Evolutionary conservation across 2,113 vertebrate genomes (phyloP).

Genomic region (Puma concolor): DNA sequence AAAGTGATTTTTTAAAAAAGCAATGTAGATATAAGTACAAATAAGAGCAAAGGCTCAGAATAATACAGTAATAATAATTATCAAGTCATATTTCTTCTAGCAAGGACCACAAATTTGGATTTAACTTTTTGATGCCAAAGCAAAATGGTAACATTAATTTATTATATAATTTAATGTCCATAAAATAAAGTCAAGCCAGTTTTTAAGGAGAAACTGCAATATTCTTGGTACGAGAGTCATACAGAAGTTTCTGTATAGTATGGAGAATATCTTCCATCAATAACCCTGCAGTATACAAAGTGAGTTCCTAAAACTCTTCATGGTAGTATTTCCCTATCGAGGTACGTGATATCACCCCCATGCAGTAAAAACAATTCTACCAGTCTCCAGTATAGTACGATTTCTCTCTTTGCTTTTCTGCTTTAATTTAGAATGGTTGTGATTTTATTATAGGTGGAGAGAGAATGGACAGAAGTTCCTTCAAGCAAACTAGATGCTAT

Average conservation of each 20-base stretch:
- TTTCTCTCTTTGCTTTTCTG: not conserved
- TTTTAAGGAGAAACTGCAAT: not conserved
- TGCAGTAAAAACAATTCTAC: not conserved
- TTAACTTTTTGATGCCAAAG: not conserved
- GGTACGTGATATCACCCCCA: not conserved
- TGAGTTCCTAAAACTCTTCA: not conserved
- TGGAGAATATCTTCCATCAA: not conserved
- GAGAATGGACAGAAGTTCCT: not conserved
- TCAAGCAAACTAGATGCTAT: not conserved
- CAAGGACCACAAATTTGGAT: not conserved
- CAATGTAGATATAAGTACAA: not conserved
- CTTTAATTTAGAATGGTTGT: not conserved
- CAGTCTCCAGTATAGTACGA: not conserved
- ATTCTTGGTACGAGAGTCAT: not conserved
- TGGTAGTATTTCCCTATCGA: not conserved
- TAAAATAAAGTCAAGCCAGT: not conserved
- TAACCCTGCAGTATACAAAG: not conserved
- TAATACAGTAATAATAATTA: not conserved
- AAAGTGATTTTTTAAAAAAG: not conserved
- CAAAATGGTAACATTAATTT: not conserved
- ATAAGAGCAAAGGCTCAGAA: not conserved
- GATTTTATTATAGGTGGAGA: not conserved
- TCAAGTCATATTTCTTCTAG: not conserved
- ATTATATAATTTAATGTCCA: not conserved
- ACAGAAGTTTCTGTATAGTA: not conserved